These are phyloP conservation scores for Aleiodes testaceus DNA, from an alignment of 2,888 invertebrate genomes.

Conservation along the genomic window DNA sequence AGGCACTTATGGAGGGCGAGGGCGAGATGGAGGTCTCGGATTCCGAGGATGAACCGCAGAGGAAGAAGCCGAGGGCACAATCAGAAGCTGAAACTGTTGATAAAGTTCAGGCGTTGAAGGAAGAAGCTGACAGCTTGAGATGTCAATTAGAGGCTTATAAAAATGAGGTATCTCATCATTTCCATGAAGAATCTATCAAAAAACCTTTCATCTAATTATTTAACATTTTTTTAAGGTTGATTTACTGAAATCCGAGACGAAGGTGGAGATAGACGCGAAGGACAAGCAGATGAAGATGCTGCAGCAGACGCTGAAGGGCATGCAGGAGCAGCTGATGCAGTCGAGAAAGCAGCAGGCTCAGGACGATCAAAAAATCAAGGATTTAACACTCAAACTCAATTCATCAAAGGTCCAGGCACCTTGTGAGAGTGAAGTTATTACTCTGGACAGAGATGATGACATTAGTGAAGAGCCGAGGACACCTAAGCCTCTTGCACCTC, in stretches of 20 bases:
- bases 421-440: constrained; percentile 73
- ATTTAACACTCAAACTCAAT: constrained; percentile 72
- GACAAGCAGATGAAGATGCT: constrained; percentile 87
- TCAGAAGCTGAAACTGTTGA: constrained; percentile 61
- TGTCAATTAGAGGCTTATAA: constrained; percentile 95
- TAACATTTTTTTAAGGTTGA: constrained; percentile 76
- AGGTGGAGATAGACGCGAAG: constrained; percentile 86
- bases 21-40: constrained; percentile 93
- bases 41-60: constrained; percentile 77
- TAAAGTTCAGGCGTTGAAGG: constrained; percentile 74
- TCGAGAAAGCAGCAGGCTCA: constrained; percentile 75
- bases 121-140: constrained; percentile 91
- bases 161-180: constrained; percentile 82
- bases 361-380: constrained; percentile 75
- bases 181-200: too few relatives aligned
- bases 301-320: constrained; percentile 79
- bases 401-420: constrained; percentile 67
- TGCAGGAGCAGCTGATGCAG: constrained; percentile 78
- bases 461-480: constrained; percentile 66
- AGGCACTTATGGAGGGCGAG: constrained; percentile 80
- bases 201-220: too few relatives aligned
- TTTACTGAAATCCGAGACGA: constrained; percentile 86
- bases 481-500: constrained; percentile 61
- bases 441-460: constrained; percentile 72
- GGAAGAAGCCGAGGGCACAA: constrained; percentile 64